Conservation (phyloP, 2,888 invertebrate genomes). For the Hylaea fasciaria region DNA sequence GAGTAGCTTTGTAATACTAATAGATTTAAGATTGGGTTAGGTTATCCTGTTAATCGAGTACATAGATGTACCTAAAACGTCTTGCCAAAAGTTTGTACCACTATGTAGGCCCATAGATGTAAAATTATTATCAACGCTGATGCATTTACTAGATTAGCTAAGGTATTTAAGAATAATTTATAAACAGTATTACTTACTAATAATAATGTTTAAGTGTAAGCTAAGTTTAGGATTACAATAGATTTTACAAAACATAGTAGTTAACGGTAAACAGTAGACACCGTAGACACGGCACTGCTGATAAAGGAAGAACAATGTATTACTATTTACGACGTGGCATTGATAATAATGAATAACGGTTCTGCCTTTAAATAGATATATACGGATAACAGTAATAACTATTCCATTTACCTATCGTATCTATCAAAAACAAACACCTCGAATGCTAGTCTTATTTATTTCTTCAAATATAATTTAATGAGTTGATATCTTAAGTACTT, state of each 20-base stretch:
- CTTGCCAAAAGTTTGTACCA: slow-evolving; percentile 43
- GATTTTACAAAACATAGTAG: slow-evolving; percentile 7
- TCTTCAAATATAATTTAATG: slow-evolving; percentile 18
- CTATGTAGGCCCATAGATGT: slow-evolving; percentile 3
- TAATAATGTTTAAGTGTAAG: too few relatives aligned
- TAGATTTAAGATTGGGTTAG: too few relatives aligned
- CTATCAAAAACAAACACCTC: slow-evolving; percentile 28
- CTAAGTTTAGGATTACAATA: slow-evolving; percentile 13
- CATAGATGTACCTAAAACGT: slow-evolving; percentile 14
- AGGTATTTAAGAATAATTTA: slow-evolving; percentile 10
- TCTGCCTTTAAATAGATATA: slow-evolving; percentile 10
- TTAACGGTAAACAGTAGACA: slow-evolving; percentile 8
- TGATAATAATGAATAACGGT: background rate
- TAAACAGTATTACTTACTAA: slow-evolving; percentile 30
- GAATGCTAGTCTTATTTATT: slow-evolving; percentile 44
- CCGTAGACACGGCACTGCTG: too few relatives aligned
- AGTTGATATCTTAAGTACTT: background rate
- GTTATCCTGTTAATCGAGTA: background rate
- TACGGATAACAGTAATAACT: slow-evolving; percentile 8
- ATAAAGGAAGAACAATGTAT: slow-evolving; percentile 20
- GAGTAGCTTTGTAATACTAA: too few relatives aligned
- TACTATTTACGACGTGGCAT: slow-evolving; percentile 16
- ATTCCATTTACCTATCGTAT: slow-evolving; percentile 11
- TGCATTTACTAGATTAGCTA: slow-evolving; percentile 37
- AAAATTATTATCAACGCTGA: slow-evolving; percentile 14